Evolutionary conservation across 2,113 vertebrate species (phyloP), one percentile per base, ranked within the genome.

Genomic region (Pantherophis guttatus): DNA sequence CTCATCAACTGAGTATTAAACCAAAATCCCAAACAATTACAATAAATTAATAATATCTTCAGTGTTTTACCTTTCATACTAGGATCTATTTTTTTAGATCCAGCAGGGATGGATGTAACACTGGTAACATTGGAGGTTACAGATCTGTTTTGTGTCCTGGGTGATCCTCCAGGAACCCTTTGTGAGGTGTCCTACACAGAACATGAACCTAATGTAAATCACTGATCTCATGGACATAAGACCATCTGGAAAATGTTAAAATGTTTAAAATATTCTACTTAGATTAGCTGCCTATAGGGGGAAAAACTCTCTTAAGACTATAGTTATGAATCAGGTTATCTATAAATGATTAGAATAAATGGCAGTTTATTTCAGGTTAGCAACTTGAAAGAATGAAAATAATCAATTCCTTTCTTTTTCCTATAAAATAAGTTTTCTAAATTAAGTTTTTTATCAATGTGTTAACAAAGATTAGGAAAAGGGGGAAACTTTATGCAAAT

Each of bases 121-220:
- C 98, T 99, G 44, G 98, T 98, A 89, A 99, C 99, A 5, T 98
- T 99, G 81, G 98, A 98, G 9, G 98, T 98, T 90, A 98, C 98
- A 0, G 99, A 99, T 97, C 99, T 98, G 93, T 98, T 99, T 97
- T 98, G 98, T 92, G 99, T 99, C 94, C 99, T 98, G 70, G 99
- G 99, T 81, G 99, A 99, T 87, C 99, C 98, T 21, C 98, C 98
- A 94, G 99, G 98, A 52, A 98, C 98, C 98, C 99, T 98, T 91
- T 98, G 98, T 81, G 99, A 98, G 54, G 98, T 97, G 96, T 99
- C 99, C 99, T 99, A 93, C 12, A 29, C 7, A 59, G 90, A 95
- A 88, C 92, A 1, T 87, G 81, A 55, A 85, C 92, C 91, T 9
- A 21, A 13, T n/a, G 8, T 44, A 90, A 55, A 62, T 26, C 44